Percentiles rank a stretch among this genome's conserved stretches.
Conservation (phyloP, 1,140 invertebrate genomes). For the Meloidogyne floridensis region DNA sequence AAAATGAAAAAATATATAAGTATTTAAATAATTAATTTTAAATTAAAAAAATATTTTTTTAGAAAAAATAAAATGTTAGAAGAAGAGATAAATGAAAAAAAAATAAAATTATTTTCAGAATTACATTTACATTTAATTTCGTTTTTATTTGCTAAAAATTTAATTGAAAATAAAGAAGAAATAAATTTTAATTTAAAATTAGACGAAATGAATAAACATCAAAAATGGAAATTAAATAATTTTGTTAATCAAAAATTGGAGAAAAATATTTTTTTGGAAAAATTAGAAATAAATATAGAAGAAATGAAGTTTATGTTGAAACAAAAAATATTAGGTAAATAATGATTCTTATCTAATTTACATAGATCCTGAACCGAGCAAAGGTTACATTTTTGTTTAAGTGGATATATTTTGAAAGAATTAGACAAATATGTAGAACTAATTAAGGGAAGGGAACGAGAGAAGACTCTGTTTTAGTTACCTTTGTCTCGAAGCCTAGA, state of each 20-base stretch:
- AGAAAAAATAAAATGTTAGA: background rate
- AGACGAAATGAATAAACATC: background rate
- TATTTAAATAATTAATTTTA: no score
- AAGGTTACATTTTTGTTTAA: no score
- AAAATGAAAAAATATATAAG: background rate
- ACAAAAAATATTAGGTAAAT: background rate
- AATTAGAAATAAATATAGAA: background rate
- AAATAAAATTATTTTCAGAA: background rate
- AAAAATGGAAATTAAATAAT: background rate
- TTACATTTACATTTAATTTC: background rate
- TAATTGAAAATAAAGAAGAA: background rate
- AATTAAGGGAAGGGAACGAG: no score
- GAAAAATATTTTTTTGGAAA: background rate
- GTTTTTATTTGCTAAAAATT: background rate
- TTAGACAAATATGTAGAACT: no score
- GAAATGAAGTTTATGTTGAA: background rate
- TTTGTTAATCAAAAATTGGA: background rate
- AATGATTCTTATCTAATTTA: background rate
- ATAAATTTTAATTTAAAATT: background rate
- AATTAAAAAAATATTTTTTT: no score
- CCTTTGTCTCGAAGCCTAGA: no score
- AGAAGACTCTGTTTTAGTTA: no score
- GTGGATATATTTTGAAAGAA: no score
- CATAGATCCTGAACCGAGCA: no score
- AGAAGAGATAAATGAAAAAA: background rate